These are phyloP conservation scores for Sciurus niger DNA, from an alignment of 2,113 vertebrate genomes.

Conservation along the genomic window DNA sequence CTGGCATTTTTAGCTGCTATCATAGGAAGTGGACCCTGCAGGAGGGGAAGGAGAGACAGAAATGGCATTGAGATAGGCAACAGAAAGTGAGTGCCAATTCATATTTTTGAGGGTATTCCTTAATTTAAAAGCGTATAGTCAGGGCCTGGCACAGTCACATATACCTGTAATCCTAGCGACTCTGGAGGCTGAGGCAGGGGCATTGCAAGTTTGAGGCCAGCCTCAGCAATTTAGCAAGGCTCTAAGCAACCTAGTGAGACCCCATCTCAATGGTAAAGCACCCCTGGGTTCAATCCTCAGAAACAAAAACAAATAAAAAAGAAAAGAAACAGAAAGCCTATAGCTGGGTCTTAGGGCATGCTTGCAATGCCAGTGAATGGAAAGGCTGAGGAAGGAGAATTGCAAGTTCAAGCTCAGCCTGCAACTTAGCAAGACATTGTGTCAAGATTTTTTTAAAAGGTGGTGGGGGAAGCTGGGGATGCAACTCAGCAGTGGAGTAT, in stretches of 20 bases:
- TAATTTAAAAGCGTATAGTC: background rate
- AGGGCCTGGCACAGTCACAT: background rate
- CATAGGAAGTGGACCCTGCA: background rate
- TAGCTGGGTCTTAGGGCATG: too few relatives aligned
- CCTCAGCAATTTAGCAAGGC: background rate
- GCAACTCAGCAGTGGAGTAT: too few relatives aligned
- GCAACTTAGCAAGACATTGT: too few relatives aligned
- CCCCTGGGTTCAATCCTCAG: too few relatives aligned
- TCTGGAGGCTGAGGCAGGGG: background rate
- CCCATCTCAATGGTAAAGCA: background rate
- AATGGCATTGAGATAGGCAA: background rate
- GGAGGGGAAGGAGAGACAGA: background rate
- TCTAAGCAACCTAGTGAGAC: background rate
- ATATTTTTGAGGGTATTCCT: conserved; percentile 24
- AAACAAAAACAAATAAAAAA: background rate
- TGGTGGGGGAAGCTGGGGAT: background rate
- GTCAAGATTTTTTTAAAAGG: too few relatives aligned
- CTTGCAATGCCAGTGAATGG: too few relatives aligned
- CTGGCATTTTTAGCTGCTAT: background rate
- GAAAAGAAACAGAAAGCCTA: too few relatives aligned
- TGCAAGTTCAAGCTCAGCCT: too few relatives aligned
- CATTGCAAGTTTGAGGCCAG: background rate
- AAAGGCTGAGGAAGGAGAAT: too few relatives aligned
- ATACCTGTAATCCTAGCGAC: background rate
- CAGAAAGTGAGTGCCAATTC: background rate